These are phyloP conservation scores for Antedon mediterranea DNA, from an alignment of 53 echinoderm and acorn worm genomes.

Conservation along the genomic window DNA sequence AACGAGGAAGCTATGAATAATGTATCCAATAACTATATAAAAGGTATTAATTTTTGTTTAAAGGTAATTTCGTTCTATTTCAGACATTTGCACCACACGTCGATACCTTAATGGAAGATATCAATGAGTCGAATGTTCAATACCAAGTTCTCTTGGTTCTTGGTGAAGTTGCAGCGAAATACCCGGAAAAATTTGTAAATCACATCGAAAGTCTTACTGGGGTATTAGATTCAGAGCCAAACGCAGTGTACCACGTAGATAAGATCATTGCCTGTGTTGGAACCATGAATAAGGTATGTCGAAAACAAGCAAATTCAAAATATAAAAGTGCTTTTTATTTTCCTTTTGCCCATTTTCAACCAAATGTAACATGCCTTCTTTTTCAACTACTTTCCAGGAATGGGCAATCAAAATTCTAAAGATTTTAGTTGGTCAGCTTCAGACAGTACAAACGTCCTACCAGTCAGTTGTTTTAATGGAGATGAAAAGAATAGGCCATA, in stretches of 20 bases:
- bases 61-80: neutral
- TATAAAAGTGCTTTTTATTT: neutral
- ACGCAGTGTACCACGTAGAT: slow-evolving; percentile 28
- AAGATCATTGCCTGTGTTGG: slow-evolving; percentile 71
- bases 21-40: too few species aligned
- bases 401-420: slow-evolving; percentile 43
- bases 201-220: slow-evolving; percentile 32
- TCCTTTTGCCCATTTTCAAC: neutral
- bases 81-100: slow-evolving; percentile 10
- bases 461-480: slow-evolving; percentile 45
- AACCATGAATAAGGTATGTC: slow-evolving; percentile 42
- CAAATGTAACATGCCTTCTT: neutral
- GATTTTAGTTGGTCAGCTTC: slow-evolving; percentile 37
- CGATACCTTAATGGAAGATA: slow-evolving; percentile 15
- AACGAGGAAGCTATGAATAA: too few species aligned
- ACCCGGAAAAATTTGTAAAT: slow-evolving; percentile 45
- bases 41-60: neutral
- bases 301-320: too few species aligned
- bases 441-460: slow-evolving; percentile 44
- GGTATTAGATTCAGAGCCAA: slow-evolving; percentile 29
- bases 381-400: too few species aligned
- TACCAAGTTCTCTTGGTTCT: slow-evolving; percentile 34
- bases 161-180: slow-evolving; percentile 26
- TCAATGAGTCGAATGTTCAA: slow-evolving; percentile 13
- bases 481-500: slow-evolving; percentile 62